phyloP scores from a whole-genome alignment of 1,140 invertebrate species.

The Lepeophtheirus salmonis region DNA sequence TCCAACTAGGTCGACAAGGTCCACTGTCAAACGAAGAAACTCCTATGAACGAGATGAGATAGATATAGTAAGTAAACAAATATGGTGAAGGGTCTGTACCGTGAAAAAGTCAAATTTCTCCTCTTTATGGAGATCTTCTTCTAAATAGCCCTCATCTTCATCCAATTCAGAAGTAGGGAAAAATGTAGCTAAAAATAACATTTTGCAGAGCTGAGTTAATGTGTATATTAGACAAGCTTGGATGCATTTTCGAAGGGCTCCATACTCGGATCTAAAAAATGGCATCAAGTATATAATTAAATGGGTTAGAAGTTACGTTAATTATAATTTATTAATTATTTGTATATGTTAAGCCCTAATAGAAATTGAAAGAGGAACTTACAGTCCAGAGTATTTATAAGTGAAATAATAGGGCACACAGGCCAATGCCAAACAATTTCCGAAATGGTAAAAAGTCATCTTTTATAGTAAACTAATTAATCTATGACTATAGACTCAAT shows the following conservation, averaged over 20 bases:
- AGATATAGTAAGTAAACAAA: neutral
- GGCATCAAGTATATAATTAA: too few relatives aligned
- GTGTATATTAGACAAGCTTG: slow-evolving; percentile 82
- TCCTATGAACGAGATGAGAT: slow-evolving; percentile 41
- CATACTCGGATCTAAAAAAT: slow-evolving; percentile 72
- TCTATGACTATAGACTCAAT: too few relatives aligned
- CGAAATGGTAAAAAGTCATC: slow-evolving; percentile 93
- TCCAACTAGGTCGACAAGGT: slow-evolving; percentile 78
- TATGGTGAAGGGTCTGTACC: too few relatives aligned
- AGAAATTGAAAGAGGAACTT: slow-evolving; percentile 34
- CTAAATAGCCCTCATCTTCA: slow-evolving; percentile 5
- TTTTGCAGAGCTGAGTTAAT: slow-evolving; percentile 84
- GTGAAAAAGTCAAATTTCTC: slow-evolving; percentile 11
- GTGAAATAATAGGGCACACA: slow-evolving; percentile 85
- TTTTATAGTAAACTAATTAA: too few relatives aligned
- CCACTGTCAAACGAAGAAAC: slow-evolving; percentile 76
- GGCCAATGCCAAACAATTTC: slow-evolving; percentile 77
- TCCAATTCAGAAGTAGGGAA: slow-evolving; percentile 58
- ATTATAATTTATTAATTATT: too few relatives aligned
- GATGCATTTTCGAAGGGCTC: slow-evolving; percentile 90
- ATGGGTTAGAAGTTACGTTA: too few relatives aligned
- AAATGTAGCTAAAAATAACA: slow-evolving; percentile 85
- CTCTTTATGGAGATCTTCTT: neutral
- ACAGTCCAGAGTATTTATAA: slow-evolving; percentile 89
- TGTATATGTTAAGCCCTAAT: neutral